phyloP scores from a whole-genome alignment of 2,888 invertebrate genomes.

The Drosophila borborema region DNA sequence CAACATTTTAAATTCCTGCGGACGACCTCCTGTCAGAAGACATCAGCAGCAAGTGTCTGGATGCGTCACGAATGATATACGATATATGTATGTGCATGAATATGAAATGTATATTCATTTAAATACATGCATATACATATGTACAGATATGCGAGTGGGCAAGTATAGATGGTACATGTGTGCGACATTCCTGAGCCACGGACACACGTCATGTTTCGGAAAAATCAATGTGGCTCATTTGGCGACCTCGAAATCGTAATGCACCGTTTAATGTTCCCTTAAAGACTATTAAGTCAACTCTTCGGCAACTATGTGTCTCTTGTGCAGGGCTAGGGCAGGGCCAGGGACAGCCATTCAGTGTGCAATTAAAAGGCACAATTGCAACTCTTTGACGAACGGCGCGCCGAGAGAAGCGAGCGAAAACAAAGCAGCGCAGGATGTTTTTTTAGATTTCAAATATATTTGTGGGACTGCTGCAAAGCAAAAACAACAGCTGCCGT shows the following conservation, averaged over 20 bases:
- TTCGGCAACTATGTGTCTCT: slow-evolving; percentile 27
- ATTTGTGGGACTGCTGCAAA: slow-evolving; percentile 54
- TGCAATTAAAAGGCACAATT: slow-evolving; percentile 74
- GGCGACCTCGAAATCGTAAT: slow-evolving; percentile 74
- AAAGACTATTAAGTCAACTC: slow-evolving; percentile 70
- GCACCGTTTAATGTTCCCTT: slow-evolving; percentile 63
- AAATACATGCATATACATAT: background rate
- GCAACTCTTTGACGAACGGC: slow-evolving; percentile 75
- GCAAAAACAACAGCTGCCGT: slow-evolving; percentile 20
- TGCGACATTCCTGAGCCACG: slow-evolving; percentile 25
- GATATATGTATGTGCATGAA: slow-evolving; percentile 5
- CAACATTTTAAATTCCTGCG: slow-evolving; percentile 67
- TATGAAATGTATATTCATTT: slow-evolving; percentile 6
- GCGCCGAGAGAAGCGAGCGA: slow-evolving; percentile 33
- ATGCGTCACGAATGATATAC: slow-evolving; percentile 54
- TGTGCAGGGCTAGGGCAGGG: slow-evolving; percentile 14
- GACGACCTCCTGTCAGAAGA: slow-evolving; percentile 53
- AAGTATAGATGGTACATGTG: slow-evolving; percentile 13
- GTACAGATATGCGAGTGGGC: background rate
- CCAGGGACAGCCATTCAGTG: slow-evolving; percentile 43
- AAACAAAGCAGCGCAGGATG: slow-evolving; percentile 35
- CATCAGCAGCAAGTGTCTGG: slow-evolving; percentile 35
- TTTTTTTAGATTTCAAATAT: slow-evolving; percentile 67
- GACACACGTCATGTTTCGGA: slow-evolving; percentile 38
- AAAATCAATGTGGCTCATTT: slow-evolving; percentile 26